phyloP scores from a whole-genome alignment of 2,113 vertebrate species.

The Rattus rattus region DNA sequence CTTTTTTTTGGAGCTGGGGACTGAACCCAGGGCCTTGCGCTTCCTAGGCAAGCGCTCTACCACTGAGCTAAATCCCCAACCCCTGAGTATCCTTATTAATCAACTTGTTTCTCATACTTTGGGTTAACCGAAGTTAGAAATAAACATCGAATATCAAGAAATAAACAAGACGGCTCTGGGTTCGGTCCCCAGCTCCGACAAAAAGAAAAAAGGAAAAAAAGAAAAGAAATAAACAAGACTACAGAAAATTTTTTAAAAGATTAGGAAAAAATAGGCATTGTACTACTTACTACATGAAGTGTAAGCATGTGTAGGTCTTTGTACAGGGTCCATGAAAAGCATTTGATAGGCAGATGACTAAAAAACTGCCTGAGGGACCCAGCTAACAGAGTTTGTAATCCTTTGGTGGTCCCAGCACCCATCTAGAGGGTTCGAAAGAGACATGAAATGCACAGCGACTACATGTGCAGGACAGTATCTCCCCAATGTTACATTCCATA shows the following conservation, averaged over 20 bases:
- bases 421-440: not conserved
- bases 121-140: slow-evolving; percentile 32
- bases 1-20: no score
- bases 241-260: not conserved
- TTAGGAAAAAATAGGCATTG: not conserved
- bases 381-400: not conserved
- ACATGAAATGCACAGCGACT: not conserved
- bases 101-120: slow-evolving; percentile 25
- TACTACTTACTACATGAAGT: not conserved
- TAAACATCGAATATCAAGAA: slow-evolving; percentile 29
- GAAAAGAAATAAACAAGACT: slow-evolving; percentile 33
- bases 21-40: no score
- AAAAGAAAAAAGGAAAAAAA: no score
- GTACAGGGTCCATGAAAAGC: not conserved
- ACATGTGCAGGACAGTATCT: not conserved
- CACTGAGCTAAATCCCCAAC: no score
- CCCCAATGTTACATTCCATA: not conserved
- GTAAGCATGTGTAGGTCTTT: not conserved
- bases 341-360: not conserved
- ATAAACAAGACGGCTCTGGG: slow-evolving; percentile 9
- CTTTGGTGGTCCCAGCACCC: not conserved
- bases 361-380: not conserved
- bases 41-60: no score
- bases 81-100: not conserved
- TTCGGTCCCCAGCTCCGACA: no score